Conservation (phyloP, 1,140 invertebrate genomes). For the Aricia agestis region DNA sequence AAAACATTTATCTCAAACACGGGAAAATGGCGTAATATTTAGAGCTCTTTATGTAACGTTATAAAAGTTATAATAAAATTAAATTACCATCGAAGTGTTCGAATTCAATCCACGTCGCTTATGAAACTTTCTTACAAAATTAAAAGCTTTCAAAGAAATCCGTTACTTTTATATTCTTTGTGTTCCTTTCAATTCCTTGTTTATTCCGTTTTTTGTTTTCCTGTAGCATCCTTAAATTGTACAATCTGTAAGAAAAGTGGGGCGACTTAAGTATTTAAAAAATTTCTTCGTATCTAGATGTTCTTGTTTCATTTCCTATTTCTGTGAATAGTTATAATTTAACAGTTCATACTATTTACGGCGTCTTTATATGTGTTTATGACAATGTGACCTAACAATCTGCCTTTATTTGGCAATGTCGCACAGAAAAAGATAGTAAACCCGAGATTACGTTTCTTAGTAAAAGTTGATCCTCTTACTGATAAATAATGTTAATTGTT, state of each 20-base stretch:
- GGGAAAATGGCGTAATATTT: background rate
- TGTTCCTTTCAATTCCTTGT: constrained; percentile 26
- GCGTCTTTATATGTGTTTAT: too few species aligned
- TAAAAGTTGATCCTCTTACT: too few species aligned
- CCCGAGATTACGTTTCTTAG: too few species aligned
- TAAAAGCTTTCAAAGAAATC: constrained; percentile 45
- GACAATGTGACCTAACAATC: too few species aligned
- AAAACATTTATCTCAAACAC: background rate
- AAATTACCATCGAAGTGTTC: constrained; percentile 23
- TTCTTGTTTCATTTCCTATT: too few species aligned
- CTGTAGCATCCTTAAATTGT: background rate
- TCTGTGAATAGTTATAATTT: too few species aligned
- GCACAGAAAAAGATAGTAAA: too few species aligned
- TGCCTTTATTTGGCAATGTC: too few species aligned
- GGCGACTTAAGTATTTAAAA: background rate
- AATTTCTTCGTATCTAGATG: background rate
- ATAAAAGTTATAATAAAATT: background rate
- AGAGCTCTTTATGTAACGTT: background rate
- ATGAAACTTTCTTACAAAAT: constrained; percentile 41
- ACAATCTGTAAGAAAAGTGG: background rate
- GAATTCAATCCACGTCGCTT: constrained; percentile 38
- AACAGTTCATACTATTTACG: background rate
- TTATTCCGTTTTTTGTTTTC: constrained; percentile 24
- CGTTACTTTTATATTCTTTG: constrained; percentile 40
- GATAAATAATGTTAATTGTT: too few species aligned